Base-by-base conservation (phyloP, 2,113 vertebrate species). In the Leptobrachium leishanense region DNA sequence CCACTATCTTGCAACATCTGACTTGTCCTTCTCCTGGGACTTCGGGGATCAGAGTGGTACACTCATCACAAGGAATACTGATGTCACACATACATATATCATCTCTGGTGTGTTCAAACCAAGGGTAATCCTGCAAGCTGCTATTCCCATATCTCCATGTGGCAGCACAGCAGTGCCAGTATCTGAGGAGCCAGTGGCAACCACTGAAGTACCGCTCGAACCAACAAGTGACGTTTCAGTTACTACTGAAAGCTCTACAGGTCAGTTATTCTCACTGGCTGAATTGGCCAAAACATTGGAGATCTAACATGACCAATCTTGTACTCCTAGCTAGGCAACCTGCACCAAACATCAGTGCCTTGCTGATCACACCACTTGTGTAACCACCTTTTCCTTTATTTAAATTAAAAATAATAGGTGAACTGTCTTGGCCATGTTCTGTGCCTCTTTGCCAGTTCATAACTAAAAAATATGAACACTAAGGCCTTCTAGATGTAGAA, bases 1-100 rank as follows among this genome's bases (percentile, higher is more conserved):
- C 82, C 88, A 85, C n/a, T 99, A 93, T 88, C 90, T 99, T 72
- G 85, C 85, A 13, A 82, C 44, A 0, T 93, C 96, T 1, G 97
- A 98, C 72, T 41, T 99, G 82, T 95, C 93, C 83, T 98, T 94
- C 82, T 95, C 90, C 79, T 99, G 97, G 97, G 93, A 99, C 86
- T 99, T 99, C 44, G 97, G 97, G 1, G 97, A 99, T 85, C 83
- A 77, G 69, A 95, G 92, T 2, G 97, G 97, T 2, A 97, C 94
- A 2, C 91, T 99, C 44, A 96, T 99, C 88, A 95, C 96, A 72
- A 93, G 92, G 76, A 92, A 92, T 2, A 74, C 82, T 74, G 83
- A 84, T 0, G 93, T 96, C 80, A 95, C 95, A 46, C 97, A 99
- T 86, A 96, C 95, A 0, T 98, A 98, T 80, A 85, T 93, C 1